Base-by-base conservation (phyloP, 2,113 vertebrate species). In the Taxidea taxus region DNA sequence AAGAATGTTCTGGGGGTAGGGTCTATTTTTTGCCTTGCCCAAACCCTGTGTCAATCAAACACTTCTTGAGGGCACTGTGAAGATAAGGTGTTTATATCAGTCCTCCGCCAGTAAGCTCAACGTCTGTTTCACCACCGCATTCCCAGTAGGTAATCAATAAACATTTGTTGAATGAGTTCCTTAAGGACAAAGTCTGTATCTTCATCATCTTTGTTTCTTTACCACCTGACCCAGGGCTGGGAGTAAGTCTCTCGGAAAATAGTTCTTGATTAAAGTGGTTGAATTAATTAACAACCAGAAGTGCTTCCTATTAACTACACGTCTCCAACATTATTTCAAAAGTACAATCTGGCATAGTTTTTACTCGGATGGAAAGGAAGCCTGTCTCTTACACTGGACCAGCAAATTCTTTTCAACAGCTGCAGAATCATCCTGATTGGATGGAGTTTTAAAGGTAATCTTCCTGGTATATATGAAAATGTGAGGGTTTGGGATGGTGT, bases 231-330 rank as follows among this genome's bases (percentile, higher is more conserved):
- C 77, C 44, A 88, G 23, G 21, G 39, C 86, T 86, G 91, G 86
- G 89, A 94, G 92, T 81, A 94, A 62, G 42, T 95, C 90, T 89
- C 89, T 97, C 72, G 78, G 91, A 95, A 95, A 96, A 93, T 18
- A 83, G 84, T 72, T 94, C 95, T 95, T 96, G 95, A 95, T 97
- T 96, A 95, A 96, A 86, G 60, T 60, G 58, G 15, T 56, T 21
- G 72, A 93, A 96, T 96, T 98, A 97, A 97, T 97, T 97, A 96
- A 95, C 72, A 97, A 94, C 70, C 44, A 86, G 62, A 93, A 93
- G 64, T 34, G 58, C 62, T 89, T 89, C 62, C 54, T 85, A 82
- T 89, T 97, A 98, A 91, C 89, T 86, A 91, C 64, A 93, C 80
- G 81, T 97, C 75, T 94, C 64, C 72, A 94, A 70, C 37, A 84